A percentile compares a stretch with the other conserved stretches of the same genome.
phyloP scores from a whole-genome alignment of 2,888 invertebrate genomes.

The Cerceris ruficornis region DNA sequence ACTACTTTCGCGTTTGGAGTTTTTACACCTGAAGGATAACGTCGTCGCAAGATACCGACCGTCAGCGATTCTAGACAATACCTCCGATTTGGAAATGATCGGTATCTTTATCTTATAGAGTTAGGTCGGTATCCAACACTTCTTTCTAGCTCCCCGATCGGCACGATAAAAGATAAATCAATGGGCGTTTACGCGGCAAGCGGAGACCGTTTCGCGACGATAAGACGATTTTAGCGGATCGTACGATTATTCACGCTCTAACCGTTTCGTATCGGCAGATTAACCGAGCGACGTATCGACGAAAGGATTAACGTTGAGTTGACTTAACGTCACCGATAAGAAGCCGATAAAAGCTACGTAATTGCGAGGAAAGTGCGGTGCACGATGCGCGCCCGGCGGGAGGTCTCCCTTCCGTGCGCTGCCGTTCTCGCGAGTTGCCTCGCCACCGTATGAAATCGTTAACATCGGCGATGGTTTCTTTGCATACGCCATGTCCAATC shows the following conservation, averaged over 20 bases:
- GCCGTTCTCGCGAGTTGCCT: slow-evolving; percentile 36
- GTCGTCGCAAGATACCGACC: too few relatives aligned
- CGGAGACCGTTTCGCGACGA: slow-evolving; percentile 7
- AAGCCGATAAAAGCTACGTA: slow-evolving; percentile 67
- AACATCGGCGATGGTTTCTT: slow-evolving; percentile 60
- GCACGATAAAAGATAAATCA: neutral
- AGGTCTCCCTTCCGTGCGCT: slow-evolving; percentile 62
- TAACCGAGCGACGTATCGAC: slow-evolving; percentile 57
- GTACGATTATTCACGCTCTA: slow-evolving; percentile 55
- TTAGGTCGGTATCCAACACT: neutral
- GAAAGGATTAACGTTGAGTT: slow-evolving; percentile 58
- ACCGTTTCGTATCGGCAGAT: slow-evolving; percentile 52
- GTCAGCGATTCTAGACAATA: too few relatives aligned
- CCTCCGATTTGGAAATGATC: too few relatives aligned
- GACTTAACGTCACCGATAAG: slow-evolving; percentile 63
- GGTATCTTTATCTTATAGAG: too few relatives aligned
- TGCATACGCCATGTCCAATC: slow-evolving; percentile 73
- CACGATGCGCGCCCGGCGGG: slow-evolving; percentile 58
- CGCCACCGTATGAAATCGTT: slow-evolving; percentile 51
- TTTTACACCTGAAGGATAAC: too few relatives aligned
- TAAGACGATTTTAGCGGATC: slow-evolving; percentile 28
- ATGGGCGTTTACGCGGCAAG: slow-evolving; percentile 29
- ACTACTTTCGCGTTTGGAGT: too few relatives aligned
- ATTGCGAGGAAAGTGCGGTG: slow-evolving; percentile 63
- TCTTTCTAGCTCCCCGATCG: neutral